Evolutionary conservation across 1,140 invertebrate genomes (phyloP).

Genomic region (Chelonus insularis): DNA sequence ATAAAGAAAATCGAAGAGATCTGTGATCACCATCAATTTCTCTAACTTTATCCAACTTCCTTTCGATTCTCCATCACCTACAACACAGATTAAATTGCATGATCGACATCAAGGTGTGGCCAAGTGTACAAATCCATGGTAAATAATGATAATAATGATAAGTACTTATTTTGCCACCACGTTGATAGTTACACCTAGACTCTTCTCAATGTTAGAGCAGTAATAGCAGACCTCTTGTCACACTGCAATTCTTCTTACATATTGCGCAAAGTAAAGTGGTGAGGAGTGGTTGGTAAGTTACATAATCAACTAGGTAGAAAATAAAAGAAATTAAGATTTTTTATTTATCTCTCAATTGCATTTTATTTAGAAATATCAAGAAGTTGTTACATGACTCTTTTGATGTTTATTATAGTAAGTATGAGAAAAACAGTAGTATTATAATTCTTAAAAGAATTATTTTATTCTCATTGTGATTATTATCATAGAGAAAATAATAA

Average conservation of each 20-base stretch:
- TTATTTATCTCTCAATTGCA: not conserved
- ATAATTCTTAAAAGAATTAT: too few relatives aligned
- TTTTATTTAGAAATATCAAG: too few relatives aligned
- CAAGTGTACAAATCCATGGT: not conserved
- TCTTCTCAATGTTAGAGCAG: not conserved
- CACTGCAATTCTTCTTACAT: not conserved
- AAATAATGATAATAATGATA: too few relatives aligned
- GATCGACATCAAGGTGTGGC: constrained; percentile 14
- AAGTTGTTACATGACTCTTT: too few relatives aligned
- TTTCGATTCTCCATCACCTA: constrained; percentile 1
- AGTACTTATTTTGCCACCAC: too few relatives aligned
- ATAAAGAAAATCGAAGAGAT: too few relatives aligned
- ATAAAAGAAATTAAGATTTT: not conserved
- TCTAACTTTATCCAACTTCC: not conserved
- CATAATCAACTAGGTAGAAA: not conserved
- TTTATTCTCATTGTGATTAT: too few relatives aligned
- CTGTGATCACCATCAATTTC: not conserved
- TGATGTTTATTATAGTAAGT: too few relatives aligned
- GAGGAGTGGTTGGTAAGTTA: not conserved
- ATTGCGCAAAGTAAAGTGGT: not conserved
- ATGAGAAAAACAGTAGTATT: too few relatives aligned
- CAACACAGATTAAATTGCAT: constrained; percentile 6
- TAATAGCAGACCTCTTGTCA: constrained; percentile 1
- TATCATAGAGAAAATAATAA: too few relatives aligned
- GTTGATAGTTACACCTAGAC: not conserved